phyloP scores from a whole-genome alignment of 2,888 invertebrate genomes.

The Clepsis dumicolana region DNA sequence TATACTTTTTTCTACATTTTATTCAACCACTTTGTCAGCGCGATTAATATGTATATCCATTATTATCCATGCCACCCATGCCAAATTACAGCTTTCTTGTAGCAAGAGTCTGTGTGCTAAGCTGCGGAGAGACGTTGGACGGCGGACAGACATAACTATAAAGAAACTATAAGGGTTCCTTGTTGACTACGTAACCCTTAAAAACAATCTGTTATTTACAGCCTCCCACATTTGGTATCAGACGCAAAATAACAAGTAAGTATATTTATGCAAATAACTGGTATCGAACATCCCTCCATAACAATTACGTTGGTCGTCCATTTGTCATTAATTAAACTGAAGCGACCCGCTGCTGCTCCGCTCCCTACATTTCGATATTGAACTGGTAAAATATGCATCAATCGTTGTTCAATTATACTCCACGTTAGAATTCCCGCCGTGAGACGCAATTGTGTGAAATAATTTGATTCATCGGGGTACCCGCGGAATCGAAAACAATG shows the following conservation, averaged over 20 bases:
- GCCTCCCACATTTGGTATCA: not conserved
- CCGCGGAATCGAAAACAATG: not conserved
- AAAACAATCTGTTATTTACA: too few species aligned
- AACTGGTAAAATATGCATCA: conserved; percentile 40
- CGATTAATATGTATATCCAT: too few species aligned
- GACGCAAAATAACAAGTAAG: not conserved
- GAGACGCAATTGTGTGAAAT: conserved; percentile 12
- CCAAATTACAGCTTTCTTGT: too few species aligned
- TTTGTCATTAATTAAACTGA: conserved; percentile 30
- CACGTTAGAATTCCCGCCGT: conserved; percentile 25
- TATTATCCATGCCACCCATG: too few species aligned
- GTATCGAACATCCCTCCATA: conserved; percentile 15
- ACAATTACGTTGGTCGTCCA: conserved; percentile 16
- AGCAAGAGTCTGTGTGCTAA: too few species aligned
- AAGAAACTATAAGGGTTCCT: too few species aligned
- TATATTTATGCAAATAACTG: conserved; percentile 32
- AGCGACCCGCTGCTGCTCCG: conserved; percentile 11
- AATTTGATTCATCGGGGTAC: not conserved
- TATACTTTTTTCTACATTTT: too few species aligned
- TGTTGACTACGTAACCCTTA: too few species aligned
- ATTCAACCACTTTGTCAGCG: too few species aligned
- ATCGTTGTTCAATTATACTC: conserved; percentile 38
- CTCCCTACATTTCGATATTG: conserved; percentile 31
- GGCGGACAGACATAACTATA: too few species aligned
- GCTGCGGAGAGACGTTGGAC: too few species aligned